A percentile compares a stretch with the other conserved stretches of the same genome.
These are phyloP conservation scores for Benthosema pterotum DNA, from an alignment of 2,797 vertebrate genomes.

Conservation along the genomic window DNA sequence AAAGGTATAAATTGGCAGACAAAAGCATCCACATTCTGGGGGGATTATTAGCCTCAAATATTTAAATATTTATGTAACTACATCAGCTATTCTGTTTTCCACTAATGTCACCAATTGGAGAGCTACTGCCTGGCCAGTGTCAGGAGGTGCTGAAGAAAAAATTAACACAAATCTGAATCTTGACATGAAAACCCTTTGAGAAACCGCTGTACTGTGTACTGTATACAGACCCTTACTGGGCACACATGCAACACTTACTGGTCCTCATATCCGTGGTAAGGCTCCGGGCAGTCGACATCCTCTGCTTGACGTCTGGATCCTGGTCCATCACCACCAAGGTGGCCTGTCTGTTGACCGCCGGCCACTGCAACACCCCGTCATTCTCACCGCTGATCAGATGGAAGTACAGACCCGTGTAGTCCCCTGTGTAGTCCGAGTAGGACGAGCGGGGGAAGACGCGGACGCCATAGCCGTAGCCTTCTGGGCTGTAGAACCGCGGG, in stretches of 20 bases:
- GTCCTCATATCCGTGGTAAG: constrained; percentile 79
- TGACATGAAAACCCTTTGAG: too few relatives aligned
- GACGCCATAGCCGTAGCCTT: constrained; percentile 87
- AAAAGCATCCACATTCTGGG: too few relatives aligned
- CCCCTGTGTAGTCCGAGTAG: constrained; percentile 70
- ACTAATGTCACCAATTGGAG: too few relatives aligned
- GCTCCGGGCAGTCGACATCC: constrained; percentile 88
- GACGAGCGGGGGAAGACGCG: constrained; percentile 67
- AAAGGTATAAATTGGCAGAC: too few relatives aligned
- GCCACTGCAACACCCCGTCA: constrained; percentile 88
- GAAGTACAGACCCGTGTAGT: constrained; percentile 79
- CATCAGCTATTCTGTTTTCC: too few relatives aligned
- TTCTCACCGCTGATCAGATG: constrained; percentile 88
- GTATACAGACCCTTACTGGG: not conserved
- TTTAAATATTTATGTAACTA: too few relatives aligned
- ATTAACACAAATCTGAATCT: too few relatives aligned
- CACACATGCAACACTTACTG: constrained; percentile 45
- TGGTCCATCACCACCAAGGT: constrained; percentile 88
- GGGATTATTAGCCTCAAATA: too few relatives aligned
- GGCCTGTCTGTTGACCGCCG: constrained; percentile 85
- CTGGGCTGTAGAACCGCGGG: constrained; percentile 87
- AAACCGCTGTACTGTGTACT: too few relatives aligned
- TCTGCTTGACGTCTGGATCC: constrained; percentile 80
- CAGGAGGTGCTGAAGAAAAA: too few relatives aligned
- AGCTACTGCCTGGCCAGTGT: too few relatives aligned